These are phyloP conservation scores for Lottia scabra DNA, from an alignment of 2,888 invertebrate species.

Conservation along the genomic window DNA sequence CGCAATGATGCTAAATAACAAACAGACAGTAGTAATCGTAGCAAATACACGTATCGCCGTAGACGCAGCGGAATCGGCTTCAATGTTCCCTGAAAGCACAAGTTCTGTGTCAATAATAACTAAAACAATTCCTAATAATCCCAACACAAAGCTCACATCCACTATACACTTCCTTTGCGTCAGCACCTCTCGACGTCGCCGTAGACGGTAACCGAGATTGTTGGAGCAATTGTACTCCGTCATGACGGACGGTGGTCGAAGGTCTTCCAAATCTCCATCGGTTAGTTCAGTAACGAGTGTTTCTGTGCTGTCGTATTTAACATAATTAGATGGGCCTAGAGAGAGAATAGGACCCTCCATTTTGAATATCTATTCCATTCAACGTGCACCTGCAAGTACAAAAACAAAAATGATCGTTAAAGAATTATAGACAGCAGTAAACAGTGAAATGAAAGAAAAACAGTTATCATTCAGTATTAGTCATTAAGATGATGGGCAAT, in stretches of 20 bases:
- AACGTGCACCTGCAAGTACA: neutral
- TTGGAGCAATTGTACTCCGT: conserved; percentile 24
- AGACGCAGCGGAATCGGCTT: conserved; percentile 35
- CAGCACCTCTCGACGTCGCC: conserved; percentile 50
- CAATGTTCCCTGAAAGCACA: conserved; percentile 39
- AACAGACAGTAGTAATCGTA: conserved; percentile 45
- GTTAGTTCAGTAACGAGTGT: conserved; percentile 43
- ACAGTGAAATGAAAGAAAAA: too few species aligned
- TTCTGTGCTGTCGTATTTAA: conserved; percentile 52
- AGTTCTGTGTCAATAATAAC: conserved; percentile 54
- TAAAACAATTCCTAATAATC: conserved; percentile 41
- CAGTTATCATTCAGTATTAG: too few species aligned
- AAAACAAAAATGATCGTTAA: neutral
- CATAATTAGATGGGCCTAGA: conserved; percentile 36
- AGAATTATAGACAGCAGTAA: too few species aligned
- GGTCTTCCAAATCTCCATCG: conserved; percentile 33
- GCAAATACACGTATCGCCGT: conserved; percentile 48
- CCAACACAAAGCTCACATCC: conserved; percentile 49
- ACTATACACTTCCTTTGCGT: conserved; percentile 49
- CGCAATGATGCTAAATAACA: conserved; percentile 42
- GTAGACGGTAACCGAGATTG: conserved; percentile 51
- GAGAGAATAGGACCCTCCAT: conserved; percentile 29
- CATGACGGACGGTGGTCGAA: conserved; percentile 12
- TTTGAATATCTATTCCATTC: neutral
- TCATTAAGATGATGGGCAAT: too few species aligned